phyloP scores from a whole-genome alignment of 2,797 vertebrate genomes.

The Eulemur albifrons region DNA sequence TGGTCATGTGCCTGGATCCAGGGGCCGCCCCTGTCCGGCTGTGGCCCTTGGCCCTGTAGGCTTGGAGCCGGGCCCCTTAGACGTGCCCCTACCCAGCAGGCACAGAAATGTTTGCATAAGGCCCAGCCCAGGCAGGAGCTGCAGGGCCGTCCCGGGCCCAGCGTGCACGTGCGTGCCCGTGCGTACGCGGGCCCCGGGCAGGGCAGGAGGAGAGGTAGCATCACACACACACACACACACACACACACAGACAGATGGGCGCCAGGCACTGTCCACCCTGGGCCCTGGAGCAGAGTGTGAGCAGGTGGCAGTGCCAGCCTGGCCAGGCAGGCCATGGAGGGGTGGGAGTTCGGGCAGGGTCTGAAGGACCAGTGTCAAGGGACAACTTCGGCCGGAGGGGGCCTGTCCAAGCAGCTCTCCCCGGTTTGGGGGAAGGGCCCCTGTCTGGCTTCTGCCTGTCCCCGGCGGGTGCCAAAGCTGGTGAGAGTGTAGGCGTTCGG shows the following conservation, averaged over 20 bases:
- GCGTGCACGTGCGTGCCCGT: slow-evolving; percentile 41
- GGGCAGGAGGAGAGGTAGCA: slow-evolving; percentile 77
- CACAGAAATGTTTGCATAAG: slow-evolving; percentile 81
- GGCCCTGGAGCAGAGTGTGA: slow-evolving; percentile 7
- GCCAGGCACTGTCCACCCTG: slow-evolving; percentile 22
- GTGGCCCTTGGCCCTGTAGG: slow-evolving; percentile 44
- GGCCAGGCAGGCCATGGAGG: slow-evolving; percentile 42
- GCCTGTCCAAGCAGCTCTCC: slow-evolving; percentile 57
- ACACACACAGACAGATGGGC: slow-evolving; percentile 42
- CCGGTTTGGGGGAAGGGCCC: slow-evolving; percentile 39
- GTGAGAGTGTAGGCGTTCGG: slow-evolving; percentile 72
- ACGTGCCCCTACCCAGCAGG: slow-evolving; percentile 68
- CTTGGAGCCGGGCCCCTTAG: slow-evolving; percentile 37
- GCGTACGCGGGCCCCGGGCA: slow-evolving; percentile 63
- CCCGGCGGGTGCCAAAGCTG: slow-evolving; percentile 77
- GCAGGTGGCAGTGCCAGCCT: slow-evolving; percentile 59
- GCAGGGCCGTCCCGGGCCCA: slow-evolving; percentile 30
- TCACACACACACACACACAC: slow-evolving; percentile 65
- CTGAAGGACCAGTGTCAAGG: slow-evolving; percentile 67
- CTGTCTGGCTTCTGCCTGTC: slow-evolving; percentile 59
- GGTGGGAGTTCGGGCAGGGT: slow-evolving; percentile 38
- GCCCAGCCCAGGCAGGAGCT: slow-evolving; percentile 68
- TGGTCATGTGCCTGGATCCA: slow-evolving; percentile 62
- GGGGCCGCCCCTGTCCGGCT: slow-evolving; percentile 43
- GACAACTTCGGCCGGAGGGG: slow-evolving; percentile 56